Evolutionary conservation across 2,888 invertebrate species (phyloP), one percentile per base, ranked within the genome.

Genomic region (Epistrophe eligans): DNA sequence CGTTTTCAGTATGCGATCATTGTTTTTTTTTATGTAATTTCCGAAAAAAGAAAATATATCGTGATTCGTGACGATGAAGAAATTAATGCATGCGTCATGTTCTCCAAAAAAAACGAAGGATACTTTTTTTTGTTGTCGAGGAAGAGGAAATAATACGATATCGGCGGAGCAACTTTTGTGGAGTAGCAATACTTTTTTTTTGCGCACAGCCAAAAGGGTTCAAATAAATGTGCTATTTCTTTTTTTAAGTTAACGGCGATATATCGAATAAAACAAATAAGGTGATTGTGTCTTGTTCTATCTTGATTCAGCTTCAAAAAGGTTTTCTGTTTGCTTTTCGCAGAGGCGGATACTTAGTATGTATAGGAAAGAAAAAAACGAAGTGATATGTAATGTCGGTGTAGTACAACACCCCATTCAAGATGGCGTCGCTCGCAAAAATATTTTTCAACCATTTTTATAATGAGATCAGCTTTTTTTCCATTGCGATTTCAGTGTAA

Each of bases 201-300:
- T 74, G 52, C 79, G 79, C 83, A 66, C 76, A 76, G 87, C 76
- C 87, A 76, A 66, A 87, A 76, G 74, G 82, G 82, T 58, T 64
- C 62, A 77, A 64, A 24, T 58, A 73, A 64, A 70, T 80, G 62
- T 84, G 72, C 74, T 50, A 19, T 4, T 50, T 19, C 11, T 13
- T 52, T 52, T 52, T 66, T 57, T 17, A 45, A 50, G 10, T 72
- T 55, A 74, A 83, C 87, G 87, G 60, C 83, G 87, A 76, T 67
- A 72, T 72, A 77, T 73, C 73, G 70, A 81, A 71, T 70, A 52
- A 58, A 71, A 87, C 83, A 87, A 87, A 77, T 87, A 87, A 87
- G 83, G 87, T 87, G 87, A 87, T 87, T 87, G 87, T 87, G 87
- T 87, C 87, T 87, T 87, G 87, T 87, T 87, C 87, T 79, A 83